Base-by-base conservation (phyloP, 2,113 vertebrate genomes). In the Chaetodon auriga region DNA sequence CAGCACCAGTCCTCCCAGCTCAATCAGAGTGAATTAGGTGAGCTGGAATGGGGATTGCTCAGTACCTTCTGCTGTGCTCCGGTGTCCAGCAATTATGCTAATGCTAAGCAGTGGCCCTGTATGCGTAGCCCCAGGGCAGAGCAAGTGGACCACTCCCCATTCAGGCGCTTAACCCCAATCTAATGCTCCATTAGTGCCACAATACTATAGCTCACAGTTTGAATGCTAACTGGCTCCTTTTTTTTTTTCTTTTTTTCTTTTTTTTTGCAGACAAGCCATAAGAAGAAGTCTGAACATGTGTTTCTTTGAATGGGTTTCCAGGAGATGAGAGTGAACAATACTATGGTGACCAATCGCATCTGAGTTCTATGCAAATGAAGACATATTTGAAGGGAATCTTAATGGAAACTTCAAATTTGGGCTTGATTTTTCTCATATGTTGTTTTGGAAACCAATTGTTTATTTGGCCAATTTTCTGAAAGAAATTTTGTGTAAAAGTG, bases 161-260 rank as follows among this genome's bases (percentile, higher is more conserved):
- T 94, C 92, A 93, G 79, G 75, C 53, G 87, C 92, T 94, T 95
- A 94, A 95, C 94, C 91, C 89, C 87, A 93, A 95, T 95, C 93
- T 94, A 95, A 94, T 94, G 84, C 90, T 90, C 91, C 78, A 93
- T 95, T 95, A 94, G 83, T 85, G 75, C 81, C 77, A 94, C 84
- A 92, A 88, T 93, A 66, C 91, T 87, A 82, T 73, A 84, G 80
- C 73, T 90, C 77, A 85, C 72, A 75, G 74, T 90, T 75, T 87
- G 78, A 92, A 92, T 90, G 69, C 86, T 87, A 87, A 90, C 84
- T 71, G 86, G 61, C 80, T 81, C 69, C 21, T 80, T 65, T 86
- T 73, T 87, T 73, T 60, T 30, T 30, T 30, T 3, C 30, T 30
- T 30, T 30, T 30, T 30, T 30, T 30, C 30, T 30, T 30, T 30